Evolutionary conservation across 1,140 invertebrate genomes (phyloP).

Genomic region (Ceratosolen solmsi): DNA sequence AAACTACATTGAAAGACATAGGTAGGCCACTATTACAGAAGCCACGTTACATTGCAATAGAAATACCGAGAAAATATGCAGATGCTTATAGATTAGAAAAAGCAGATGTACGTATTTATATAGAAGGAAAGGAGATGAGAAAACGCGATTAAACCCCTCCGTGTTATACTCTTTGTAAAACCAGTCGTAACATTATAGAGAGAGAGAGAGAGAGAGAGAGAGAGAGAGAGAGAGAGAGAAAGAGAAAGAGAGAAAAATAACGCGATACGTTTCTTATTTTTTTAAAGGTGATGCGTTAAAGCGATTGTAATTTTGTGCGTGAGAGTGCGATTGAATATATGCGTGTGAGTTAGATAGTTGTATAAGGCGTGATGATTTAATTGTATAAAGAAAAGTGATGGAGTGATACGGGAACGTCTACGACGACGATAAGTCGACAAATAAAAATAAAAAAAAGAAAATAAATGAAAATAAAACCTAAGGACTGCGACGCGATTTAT

Average conservation of each 20-base stretch:
- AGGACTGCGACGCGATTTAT: conserved; percentile 44
- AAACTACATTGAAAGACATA: background rate
- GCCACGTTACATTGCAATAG: conserved; percentile 37
- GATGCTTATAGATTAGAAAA: background rate
- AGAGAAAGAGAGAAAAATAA: background rate
- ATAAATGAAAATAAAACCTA: conserved; percentile 38
- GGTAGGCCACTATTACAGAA: conserved; percentile 8
- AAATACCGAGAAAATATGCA: conserved; percentile 4
- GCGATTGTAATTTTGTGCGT: conserved; percentile 35
- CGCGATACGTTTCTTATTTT: conserved; percentile 22
- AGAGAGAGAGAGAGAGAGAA: background rate
- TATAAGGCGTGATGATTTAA: conserved; percentile 49
- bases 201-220: too few relatives aligned
- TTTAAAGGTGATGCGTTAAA: conserved; percentile 8
- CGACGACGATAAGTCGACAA: conserved; percentile 47
- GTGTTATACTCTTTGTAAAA: conserved; percentile 41
- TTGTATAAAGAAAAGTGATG: conserved; percentile 43
- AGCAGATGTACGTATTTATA: conserved; percentile 15
- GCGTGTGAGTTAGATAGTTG: conserved; percentile 44
- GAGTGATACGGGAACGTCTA: conserved; percentile 44
- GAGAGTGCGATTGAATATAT: conserved; percentile 45
- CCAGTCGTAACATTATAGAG: conserved; percentile 13
- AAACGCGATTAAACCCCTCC: conserved; percentile 43
- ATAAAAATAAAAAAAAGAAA: conserved; percentile 37
- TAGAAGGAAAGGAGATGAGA: conserved; percentile 17